Base-by-base conservation (phyloP, 2,113 vertebrate genomes). In the Calyptommatus sinebrachiatus region DNA sequence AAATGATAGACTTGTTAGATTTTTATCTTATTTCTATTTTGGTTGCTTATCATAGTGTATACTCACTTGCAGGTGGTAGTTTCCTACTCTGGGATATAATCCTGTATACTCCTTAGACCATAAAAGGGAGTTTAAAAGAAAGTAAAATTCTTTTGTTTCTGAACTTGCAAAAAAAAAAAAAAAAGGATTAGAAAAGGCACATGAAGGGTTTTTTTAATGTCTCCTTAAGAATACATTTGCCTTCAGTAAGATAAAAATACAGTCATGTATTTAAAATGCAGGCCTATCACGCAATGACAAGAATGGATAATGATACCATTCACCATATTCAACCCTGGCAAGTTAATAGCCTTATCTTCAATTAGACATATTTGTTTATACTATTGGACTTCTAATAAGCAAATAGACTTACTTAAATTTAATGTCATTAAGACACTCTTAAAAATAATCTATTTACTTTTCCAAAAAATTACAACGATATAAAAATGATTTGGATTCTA, bases 321-420 rank as follows among this genome's bases (percentile, higher is more conserved):
- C 35, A 26, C 48, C 76, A 78, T 46, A 67, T 78, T 57, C 50
- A 67, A 61, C 76, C 67, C 46, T 83, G 31, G 35, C 26, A 73
- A 31, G 50, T 3, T 50, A 75, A n/a, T 35, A 63, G 11, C 57
- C 22, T 35, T 41, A 45, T 53, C 29, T 65, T 76, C 69, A 71
- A 77, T 41, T 65, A 77, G 60, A 77, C 62, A 73, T 78, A 45
- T 76, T 16, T 71, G 71, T 45, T 76, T 75, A 76, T 65, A 80
- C 21, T 68, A 79, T 80, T 72, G 76, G 57, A 29, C 60, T 57
- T 81, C 71, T 66, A 85, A 84, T 73, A 78, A 77, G 50, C 77
- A 62, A 79, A 79, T 14, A 69, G 12, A 41, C 41, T 66, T 63
- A 83, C 70, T 84, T 85, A 75, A 73, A 41, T 46, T 65, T 72